Percentiles rank a stretch among this genome's conserved stretches.
Evolutionary conservation across 2,797 vertebrate genomes (phyloP).

Genomic region (Rhinatrema bivittatum): DNA sequence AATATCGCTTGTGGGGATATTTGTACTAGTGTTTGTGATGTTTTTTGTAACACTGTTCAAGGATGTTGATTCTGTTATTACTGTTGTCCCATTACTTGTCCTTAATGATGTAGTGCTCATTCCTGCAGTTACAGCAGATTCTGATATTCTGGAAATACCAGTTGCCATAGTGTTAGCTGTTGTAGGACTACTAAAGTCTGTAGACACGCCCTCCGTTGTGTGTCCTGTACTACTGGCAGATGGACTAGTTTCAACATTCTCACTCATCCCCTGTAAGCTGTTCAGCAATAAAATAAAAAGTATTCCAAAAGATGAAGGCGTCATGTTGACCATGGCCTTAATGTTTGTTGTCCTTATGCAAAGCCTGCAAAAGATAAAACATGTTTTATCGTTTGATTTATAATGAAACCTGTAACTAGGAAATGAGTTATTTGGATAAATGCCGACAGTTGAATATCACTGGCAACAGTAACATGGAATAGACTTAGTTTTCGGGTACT

Average conservation of each 20-base stretch:
- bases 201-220: background rate
- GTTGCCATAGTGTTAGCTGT: background rate
- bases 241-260: background rate
- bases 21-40: background rate
- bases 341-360: background rate
- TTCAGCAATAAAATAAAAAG: slow-evolving; percentile 23
- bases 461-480: no score
- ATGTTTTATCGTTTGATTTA: background rate
- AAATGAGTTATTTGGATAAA: no score
- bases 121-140: no score
- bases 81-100: background rate
- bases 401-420: no score
- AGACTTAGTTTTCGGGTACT: no score
- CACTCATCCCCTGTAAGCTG: slow-evolving; percentile 18
- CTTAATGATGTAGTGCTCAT: no score
- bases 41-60: background rate
- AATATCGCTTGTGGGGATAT: background rate
- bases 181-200: background rate
- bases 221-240: background rate
- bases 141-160: no score
- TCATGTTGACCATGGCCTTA: slow-evolving; percentile 19
- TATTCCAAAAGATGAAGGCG: slow-evolving; percentile 21
- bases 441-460: no score
- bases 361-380: background rate
- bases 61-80: background rate